A percentile compares a stretch with the other conserved stretches of the same genome.
phyloP scores from a whole-genome alignment of 2,888 invertebrate genomes.

The Ernsta delagoae region DNA sequence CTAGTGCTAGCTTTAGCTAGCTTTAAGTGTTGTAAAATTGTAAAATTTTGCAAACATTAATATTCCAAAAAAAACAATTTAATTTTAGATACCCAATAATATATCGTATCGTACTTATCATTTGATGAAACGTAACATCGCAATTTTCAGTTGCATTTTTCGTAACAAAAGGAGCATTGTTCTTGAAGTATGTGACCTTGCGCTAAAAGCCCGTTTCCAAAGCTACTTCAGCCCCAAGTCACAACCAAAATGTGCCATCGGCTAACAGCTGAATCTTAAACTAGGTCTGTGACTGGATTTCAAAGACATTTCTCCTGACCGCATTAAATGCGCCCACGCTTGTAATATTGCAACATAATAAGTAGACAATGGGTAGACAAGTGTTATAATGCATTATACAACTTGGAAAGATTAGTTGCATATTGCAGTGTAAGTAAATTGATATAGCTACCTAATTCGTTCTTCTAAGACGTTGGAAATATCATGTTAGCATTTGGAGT shows the following conservation, averaged over 20 bases:
- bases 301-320: constrained; percentile 34
- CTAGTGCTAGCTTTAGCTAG: too few relatives aligned
- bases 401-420: constrained; percentile 17
- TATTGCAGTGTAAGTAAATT: constrained; percentile 6
- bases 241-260: constrained; percentile 9
- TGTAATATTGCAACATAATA: constrained; percentile 26
- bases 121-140: too few relatives aligned
- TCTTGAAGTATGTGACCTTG: constrained; percentile 20
- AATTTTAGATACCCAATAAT: too few relatives aligned
- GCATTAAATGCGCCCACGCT: constrained; percentile 26
- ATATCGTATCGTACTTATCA: too few relatives aligned
- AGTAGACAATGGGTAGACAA: constrained; percentile 31
- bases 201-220: constrained; percentile 9
- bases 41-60: too few relatives aligned
- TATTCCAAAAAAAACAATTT: too few relatives aligned
- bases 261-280: constrained; percentile 21
- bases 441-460: constrained; percentile 10
- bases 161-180: constrained; percentile 15
- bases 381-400: constrained; percentile 8
- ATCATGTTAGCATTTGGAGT: constrained; percentile 30
- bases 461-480: constrained; percentile 13
- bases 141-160: not conserved
- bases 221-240: constrained; percentile 6
- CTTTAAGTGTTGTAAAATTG: too few relatives aligned
- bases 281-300: constrained; percentile 7